A percentile compares a stretch with the other conserved stretches of the same genome.
phyloP scores from a whole-genome alignment of 2,888 invertebrate species.

The Drosophila cracens region DNA sequence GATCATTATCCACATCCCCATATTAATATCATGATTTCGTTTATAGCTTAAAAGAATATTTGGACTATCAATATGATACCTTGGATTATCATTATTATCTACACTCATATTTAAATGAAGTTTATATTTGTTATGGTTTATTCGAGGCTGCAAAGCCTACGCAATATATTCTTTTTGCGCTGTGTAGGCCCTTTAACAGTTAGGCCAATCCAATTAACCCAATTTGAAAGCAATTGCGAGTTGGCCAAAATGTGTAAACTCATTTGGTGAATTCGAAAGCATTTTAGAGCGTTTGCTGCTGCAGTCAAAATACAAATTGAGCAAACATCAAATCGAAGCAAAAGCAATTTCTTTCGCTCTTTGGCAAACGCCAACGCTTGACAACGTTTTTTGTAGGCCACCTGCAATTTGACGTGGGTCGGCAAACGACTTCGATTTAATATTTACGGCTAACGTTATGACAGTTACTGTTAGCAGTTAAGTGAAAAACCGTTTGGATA shows the following conservation, averaged over 20 bases:
- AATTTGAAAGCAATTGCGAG: constrained; percentile 60
- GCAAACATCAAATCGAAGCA: constrained; percentile 61
- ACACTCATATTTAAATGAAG: neutral
- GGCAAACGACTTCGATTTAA: constrained; percentile 24
- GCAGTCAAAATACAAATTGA: constrained; percentile 57
- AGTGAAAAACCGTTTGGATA: constrained; percentile 17
- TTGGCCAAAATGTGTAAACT: constrained; percentile 44
- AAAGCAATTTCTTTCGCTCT: constrained; percentile 52
- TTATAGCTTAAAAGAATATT: neutral
- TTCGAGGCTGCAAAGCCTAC: constrained; percentile 38
- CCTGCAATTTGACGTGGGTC: constrained; percentile 68
- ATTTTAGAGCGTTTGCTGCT: constrained; percentile 38
- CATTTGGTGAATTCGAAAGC: constrained; percentile 48
- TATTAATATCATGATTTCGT: neutral
- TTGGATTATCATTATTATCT: neutral
- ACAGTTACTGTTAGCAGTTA: constrained; percentile 29
- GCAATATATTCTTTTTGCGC: constrained; percentile 25
- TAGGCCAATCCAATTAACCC: constrained; percentile 72
- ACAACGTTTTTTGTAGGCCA: constrained; percentile 48
- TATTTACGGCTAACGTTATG: constrained; percentile 35
- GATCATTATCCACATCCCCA: neutral
- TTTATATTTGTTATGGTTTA: neutral
- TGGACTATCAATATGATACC: neutral
- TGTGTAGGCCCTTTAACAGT: constrained; percentile 54
- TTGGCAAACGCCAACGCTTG: constrained; percentile 58